phyloP scores from a whole-genome alignment of 1,140 invertebrate species.

The Contarinia nasturtii region DNA sequence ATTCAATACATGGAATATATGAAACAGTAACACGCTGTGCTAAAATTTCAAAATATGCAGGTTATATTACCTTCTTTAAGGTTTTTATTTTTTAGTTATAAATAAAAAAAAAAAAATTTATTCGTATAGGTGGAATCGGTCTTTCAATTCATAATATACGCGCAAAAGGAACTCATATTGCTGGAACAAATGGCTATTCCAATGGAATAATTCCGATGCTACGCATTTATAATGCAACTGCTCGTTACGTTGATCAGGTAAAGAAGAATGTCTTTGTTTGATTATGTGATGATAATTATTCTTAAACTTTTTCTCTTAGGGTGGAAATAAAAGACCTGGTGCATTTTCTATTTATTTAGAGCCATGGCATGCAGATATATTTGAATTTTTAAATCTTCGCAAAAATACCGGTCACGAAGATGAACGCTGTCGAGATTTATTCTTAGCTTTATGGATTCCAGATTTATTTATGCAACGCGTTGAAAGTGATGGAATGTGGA shows the following conservation, averaged over 20 bases:
- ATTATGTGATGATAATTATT: no score
- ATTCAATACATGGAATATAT: slow-evolving; percentile 62
- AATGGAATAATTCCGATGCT: slow-evolving; percentile 55
- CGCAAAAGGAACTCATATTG: slow-evolving; percentile 40
- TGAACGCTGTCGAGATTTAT: slow-evolving; percentile 39
- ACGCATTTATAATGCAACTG: slow-evolving; percentile 48
- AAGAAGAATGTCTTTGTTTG: no score
- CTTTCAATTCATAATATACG: slow-evolving; percentile 50
- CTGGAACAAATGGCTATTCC: slow-evolving; percentile 46
- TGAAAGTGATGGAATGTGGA: slow-evolving; percentile 39
- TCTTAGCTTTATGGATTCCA: slow-evolving; percentile 55
- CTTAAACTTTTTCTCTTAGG: no score
- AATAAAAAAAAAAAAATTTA: no score
- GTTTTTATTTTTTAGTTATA: no score
- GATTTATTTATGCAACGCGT: slow-evolving; percentile 54
- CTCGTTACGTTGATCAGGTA: slow-evolving; percentile 56
- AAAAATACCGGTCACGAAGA: slow-evolving; percentile 47
- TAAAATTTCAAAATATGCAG: slow-evolving; percentile 48
- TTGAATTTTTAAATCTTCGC: slow-evolving; percentile 42
- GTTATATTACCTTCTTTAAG: no score
- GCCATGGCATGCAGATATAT: slow-evolving; percentile 54
- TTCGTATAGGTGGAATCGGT: slow-evolving; percentile 47
- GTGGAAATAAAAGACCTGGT: slow-evolving; percentile 53
- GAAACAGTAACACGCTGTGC: slow-evolving; percentile 77
- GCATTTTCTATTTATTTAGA: slow-evolving; percentile 57